phyloP scores from a whole-genome alignment of 37 sponge, comb jelly and placozoan genomes.

The Halichondria panicea region DNA sequence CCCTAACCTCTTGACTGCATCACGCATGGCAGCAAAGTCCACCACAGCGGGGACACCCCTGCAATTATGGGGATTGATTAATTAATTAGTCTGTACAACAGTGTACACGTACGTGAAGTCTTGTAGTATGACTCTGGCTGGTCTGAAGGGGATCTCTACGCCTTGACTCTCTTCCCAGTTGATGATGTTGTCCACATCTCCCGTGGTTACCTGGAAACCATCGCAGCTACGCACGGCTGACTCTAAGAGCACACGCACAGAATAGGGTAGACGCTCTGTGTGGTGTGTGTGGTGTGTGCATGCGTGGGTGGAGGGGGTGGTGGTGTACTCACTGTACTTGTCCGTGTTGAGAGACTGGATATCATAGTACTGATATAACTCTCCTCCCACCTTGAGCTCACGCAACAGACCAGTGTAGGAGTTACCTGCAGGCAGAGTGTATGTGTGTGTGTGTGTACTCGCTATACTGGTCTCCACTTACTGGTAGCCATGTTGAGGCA shows the following conservation, averaged over 20 bases:
- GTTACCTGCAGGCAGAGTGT: too few species aligned
- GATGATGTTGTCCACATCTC: constrained; percentile 70
- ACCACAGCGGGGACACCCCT: constrained; percentile 96
- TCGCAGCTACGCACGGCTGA: constrained; percentile 88
- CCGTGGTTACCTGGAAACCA: constrained; percentile 53
- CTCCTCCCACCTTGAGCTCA: constrained; percentile 44
- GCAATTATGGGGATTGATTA: too few species aligned
- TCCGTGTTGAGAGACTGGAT: constrained; percentile 21
- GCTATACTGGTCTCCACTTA: too few species aligned
- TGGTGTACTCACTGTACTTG: constrained; percentile 40
- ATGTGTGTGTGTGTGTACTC: too few species aligned
- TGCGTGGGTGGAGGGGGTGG: too few species aligned
- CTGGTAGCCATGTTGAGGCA: too few species aligned
- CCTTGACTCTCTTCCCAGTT: constrained; percentile 73
- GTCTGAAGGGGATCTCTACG: constrained; percentile 90
- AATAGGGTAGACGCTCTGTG: constrained; percentile 73
- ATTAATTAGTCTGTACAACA: too few species aligned
- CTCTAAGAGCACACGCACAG: constrained; percentile 83
- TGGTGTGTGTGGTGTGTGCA: too few species aligned
- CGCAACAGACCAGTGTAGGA: too few species aligned
- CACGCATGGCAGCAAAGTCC: constrained; percentile 94
- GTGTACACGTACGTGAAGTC: constrained; percentile 78
- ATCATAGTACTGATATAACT: constrained; percentile 43
- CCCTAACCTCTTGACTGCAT: constrained; percentile 81
- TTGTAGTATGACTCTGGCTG: constrained; percentile 83